A percentile compares a stretch with the other conserved stretches of the same genome.
phyloP scores from a whole-genome alignment of 2,888 invertebrate genomes.

The Pilophorus perplexus region DNA sequence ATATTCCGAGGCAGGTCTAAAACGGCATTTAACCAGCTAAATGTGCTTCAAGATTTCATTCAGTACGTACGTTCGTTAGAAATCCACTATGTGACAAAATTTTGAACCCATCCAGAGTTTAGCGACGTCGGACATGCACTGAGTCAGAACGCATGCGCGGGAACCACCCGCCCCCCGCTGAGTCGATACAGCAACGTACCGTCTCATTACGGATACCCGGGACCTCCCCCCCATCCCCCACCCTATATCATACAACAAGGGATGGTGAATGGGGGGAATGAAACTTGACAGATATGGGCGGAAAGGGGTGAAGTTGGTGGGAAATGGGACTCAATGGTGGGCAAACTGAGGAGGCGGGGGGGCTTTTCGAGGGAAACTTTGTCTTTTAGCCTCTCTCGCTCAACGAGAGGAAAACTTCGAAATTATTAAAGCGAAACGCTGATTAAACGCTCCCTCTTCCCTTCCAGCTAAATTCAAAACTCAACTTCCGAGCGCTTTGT shows the following conservation, averaged over 20 bases:
- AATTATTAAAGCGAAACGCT: conserved; percentile 29
- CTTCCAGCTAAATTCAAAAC: neutral
- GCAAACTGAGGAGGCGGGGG: neutral
- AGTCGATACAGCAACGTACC: conserved; percentile 31
- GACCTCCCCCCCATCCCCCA: too few species aligned
- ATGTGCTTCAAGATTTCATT: too few species aligned
- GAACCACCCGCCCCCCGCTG: neutral
- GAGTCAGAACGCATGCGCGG: conserved; percentile 3
- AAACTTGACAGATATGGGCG: too few species aligned
- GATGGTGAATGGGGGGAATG: neutral
- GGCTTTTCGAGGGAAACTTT: conserved; percentile 21
- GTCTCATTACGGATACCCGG: too few species aligned
- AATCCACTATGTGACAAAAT: too few species aligned
- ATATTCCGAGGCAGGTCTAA: too few species aligned
- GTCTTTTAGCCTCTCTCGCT: neutral
- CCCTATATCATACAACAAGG: neutral
- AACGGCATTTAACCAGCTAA: too few species aligned
- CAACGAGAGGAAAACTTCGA: conserved; percentile 15
- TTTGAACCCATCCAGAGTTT: neutral
- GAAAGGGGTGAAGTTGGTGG: too few species aligned
- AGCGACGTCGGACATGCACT: too few species aligned
- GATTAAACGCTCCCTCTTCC: conserved; percentile 11
- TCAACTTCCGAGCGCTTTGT: too few species aligned
- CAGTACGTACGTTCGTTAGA: too few species aligned
- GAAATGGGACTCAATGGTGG: too few species aligned